Percentiles rank a stretch among this genome's conserved stretches.
Evolutionary conservation across 2,113 vertebrate species (phyloP).

Genomic region (Nothocercus julius): DNA sequence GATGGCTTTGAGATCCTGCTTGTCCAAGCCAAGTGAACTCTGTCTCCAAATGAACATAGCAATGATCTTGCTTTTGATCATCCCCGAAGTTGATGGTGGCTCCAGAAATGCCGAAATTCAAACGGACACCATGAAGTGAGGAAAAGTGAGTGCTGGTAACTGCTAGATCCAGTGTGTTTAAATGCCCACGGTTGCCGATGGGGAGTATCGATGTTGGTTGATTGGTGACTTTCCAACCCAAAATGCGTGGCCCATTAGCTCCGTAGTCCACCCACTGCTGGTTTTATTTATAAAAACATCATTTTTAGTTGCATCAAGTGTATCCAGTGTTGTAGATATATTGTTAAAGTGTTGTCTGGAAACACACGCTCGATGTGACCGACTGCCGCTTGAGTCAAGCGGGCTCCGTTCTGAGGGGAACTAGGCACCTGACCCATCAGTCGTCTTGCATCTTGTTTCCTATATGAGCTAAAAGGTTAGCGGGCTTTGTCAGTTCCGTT

Average conservation of each 20-base stretch:
- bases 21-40: background rate
- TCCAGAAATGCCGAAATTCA: background rate
- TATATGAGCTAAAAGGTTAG: background rate
- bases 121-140: accelerated
- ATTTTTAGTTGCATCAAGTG: accelerated
- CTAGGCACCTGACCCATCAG: accelerated
- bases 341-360: background rate
- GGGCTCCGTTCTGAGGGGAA: background rate
- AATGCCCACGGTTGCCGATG: background rate
- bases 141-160: accelerated
- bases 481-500: accelerated
- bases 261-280: background rate
- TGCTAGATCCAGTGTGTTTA: background rate
- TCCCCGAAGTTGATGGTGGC: background rate
- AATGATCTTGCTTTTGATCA: background rate
- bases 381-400: background rate
- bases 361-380: background rate
- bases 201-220: background rate
- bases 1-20: background rate
- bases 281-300: background rate
- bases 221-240: background rate
- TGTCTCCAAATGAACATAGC: background rate
- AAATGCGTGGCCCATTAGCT: background rate
- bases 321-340: background rate
- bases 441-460: background rate